phyloP scores from a whole-genome alignment of 2,797 vertebrate species.

The Morelia viridis region DNA sequence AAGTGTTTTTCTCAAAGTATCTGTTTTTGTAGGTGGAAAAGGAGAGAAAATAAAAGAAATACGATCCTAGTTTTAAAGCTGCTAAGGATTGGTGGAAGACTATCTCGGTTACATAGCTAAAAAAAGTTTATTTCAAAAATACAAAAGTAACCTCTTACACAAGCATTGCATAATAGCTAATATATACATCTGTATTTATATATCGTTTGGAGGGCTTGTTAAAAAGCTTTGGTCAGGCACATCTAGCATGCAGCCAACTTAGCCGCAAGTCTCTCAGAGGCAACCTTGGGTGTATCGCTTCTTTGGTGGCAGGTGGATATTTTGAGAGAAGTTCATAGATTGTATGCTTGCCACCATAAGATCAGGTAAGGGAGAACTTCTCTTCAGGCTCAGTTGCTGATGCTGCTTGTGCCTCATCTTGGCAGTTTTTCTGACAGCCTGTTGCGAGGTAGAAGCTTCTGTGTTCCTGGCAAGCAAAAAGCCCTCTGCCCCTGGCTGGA shows the following conservation, averaged over 20 bases:
- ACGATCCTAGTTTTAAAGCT: background rate
- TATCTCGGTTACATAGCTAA: background rate
- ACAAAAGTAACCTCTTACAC: background rate
- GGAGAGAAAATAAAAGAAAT: background rate
- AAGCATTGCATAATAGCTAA: background rate
- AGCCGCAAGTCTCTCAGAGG: background rate
- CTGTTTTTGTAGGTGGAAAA: background rate
- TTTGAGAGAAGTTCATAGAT: background rate
- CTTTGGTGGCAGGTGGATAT: slow-evolving; percentile 13
- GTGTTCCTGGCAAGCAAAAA: background rate
- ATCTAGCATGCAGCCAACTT: background rate
- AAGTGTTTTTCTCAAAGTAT: background rate
- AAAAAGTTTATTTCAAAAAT: slow-evolving; percentile 15
- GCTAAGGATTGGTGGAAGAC: background rate
- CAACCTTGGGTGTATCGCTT: slow-evolving; percentile 3
- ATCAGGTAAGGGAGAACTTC: background rate
- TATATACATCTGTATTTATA: background rate
- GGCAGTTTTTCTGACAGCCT: background rate
- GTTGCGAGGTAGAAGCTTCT: background rate
- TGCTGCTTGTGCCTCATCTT: background rate
- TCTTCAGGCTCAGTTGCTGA: background rate
- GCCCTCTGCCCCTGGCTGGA: too few species aligned
- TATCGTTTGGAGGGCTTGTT: background rate
- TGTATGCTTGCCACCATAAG: background rate
- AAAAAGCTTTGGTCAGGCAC: background rate